A percentile compares a stretch with the other conserved stretches of the same genome.
Conservation (phyloP, 2,113 vertebrate species). For the Protomyctophum bolini region DNA sequence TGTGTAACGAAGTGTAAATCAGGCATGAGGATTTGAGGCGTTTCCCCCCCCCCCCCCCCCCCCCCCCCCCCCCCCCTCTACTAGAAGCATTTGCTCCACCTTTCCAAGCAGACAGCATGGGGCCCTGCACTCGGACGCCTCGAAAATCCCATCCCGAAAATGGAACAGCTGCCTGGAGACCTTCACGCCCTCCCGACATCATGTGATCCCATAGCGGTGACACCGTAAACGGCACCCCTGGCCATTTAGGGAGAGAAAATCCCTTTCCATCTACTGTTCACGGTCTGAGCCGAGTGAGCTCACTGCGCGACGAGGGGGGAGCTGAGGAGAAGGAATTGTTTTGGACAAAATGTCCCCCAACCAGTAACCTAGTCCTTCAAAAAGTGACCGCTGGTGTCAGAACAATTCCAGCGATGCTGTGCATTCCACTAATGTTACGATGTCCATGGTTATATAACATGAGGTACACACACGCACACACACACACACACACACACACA, state of each 20-base stretch:
- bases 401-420: constrained; percentile 61
- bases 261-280: constrained; percentile 60
- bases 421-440: constrained; percentile 51
- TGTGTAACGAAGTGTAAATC: too few species aligned
- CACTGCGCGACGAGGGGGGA: constrained; percentile 50
- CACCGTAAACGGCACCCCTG: constrained; percentile 66
- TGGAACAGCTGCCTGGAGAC: constrained; percentile 75
- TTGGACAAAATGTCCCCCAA: constrained; percentile 73
- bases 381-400: constrained; percentile 35
- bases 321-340: constrained; percentile 54
- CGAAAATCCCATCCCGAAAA: constrained; percentile 70
- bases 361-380: constrained; percentile 54
- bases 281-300: constrained; percentile 36
- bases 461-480: constrained; percentile 13
- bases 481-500: constrained; percentile 16
- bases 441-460: constrained; percentile 35
- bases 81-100: constrained; percentile 74
- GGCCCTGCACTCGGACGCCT: constrained; percentile 66
- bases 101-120: constrained; percentile 70
- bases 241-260: constrained; percentile 76
- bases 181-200: constrained; percentile 73
- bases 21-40: constrained; percentile 54
- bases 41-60: neutral
- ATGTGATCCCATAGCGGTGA: constrained; percentile 75
- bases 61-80: constrained; percentile 2